Percentiles rank a stretch among this genome's conserved stretches.
Conservation (phyloP, 1,140 invertebrate species). For the Drosophila grimshawi region DNA sequence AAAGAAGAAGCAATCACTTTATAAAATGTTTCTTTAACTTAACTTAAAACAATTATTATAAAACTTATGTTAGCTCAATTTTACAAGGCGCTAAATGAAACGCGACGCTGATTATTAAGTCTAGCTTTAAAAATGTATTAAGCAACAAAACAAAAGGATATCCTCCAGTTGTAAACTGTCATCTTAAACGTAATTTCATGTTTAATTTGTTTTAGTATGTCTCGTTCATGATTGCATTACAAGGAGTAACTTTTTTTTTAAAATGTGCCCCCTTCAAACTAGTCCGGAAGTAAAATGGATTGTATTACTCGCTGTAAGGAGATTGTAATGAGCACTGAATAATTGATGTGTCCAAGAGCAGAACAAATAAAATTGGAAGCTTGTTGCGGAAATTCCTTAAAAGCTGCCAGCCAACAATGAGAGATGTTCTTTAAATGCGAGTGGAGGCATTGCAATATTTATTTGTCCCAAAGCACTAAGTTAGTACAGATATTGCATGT, state of each 20-base stretch:
- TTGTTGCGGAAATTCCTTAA: conserved; percentile 3
- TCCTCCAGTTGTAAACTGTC: neutral
- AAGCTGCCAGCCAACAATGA: neutral
- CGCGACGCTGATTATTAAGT: neutral
- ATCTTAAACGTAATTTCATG: neutral
- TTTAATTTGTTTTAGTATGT: conserved; percentile 5
- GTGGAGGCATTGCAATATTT: neutral
- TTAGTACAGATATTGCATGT: conserved; percentile 3
- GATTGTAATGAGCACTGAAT: conserved; percentile 11
- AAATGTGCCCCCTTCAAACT: conserved; percentile 7
- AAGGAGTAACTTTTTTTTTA: neutral
- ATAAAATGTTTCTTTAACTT: too few species aligned
- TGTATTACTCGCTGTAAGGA: neutral
- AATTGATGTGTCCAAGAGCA: conserved; percentile 11
- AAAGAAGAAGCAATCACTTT: too few species aligned
- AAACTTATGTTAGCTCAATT: too few species aligned
- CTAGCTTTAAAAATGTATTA: neutral
- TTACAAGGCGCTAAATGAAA: too few species aligned
- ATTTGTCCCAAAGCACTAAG: neutral
- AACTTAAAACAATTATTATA: too few species aligned
- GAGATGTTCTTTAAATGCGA: conserved; percentile 8
- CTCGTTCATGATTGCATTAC: conserved; percentile 26
- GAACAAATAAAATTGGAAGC: neutral
- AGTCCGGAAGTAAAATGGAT: neutral
- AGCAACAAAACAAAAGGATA: neutral